Evolutionary conservation across 2,888 invertebrate genomes (phyloP).

Genomic region (Horisme vitalbata): DNA sequence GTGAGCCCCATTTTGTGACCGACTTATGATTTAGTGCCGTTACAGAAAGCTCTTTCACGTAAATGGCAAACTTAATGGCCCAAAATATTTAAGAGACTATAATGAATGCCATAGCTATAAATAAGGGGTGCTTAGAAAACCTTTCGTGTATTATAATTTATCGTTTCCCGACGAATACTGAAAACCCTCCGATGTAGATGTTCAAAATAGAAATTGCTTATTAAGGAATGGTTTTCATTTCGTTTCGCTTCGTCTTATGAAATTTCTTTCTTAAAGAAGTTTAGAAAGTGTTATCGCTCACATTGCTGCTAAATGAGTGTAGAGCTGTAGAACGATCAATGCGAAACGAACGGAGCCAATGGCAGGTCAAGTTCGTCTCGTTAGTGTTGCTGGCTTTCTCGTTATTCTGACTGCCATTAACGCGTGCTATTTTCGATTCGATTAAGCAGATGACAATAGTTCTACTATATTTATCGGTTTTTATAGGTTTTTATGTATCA

Average conservation of each 20-base stretch:
- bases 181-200: conserved; percentile 5
- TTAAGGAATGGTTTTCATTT: conserved; percentile 7
- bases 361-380: conserved; percentile 58
- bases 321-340: conserved; percentile 34
- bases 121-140: conserved; percentile 33
- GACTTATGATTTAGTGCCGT: conserved; percentile 38
- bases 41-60: conserved; percentile 36
- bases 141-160: conserved; percentile 36
- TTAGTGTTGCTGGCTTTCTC: conserved; percentile 17
- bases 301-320: conserved; percentile 43
- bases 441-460: not conserved
- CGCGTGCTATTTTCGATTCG: not conserved
- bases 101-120: conserved; percentile 33
- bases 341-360: conserved; percentile 35
- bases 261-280: conserved; percentile 27
- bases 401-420: conserved; percentile 5
- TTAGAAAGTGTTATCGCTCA: conserved; percentile 36
- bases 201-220: conserved; percentile 9
- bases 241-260: not conserved
- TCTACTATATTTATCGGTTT: not conserved
- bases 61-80: conserved; percentile 36
- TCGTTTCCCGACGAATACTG: conserved; percentile 29
- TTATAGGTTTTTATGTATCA: not conserved
- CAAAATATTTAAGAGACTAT: conserved; percentile 24
- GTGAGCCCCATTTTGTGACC: conserved; percentile 41